Evolutionary conservation across 2,888 invertebrate species (phyloP), one percentile per base, ranked within the genome.

Genomic region (Limnephilus marmoratus): DNA sequence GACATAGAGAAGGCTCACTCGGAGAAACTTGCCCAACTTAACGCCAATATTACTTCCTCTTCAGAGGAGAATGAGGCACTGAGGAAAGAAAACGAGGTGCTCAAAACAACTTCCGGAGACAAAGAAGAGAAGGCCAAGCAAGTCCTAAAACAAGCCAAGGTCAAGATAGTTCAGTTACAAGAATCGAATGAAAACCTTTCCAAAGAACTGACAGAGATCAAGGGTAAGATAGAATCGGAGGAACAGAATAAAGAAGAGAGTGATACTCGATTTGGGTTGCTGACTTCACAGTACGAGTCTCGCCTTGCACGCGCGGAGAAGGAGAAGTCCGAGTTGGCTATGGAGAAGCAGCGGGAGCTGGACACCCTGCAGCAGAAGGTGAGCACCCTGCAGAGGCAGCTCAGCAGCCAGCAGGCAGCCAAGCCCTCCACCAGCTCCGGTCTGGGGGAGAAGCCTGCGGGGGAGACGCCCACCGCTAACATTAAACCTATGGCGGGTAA

Each of bases 401-500:
- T 92, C 24, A 91, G 92, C 85, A 95, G 96, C 85, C 96, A 96
- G 93, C 97, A 98, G 93, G 97, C 97, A 7, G 97, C 96, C 87
- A 98, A 98, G 94, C 97, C 98, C 34, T 97, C 97, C 82, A 97
- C 97, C 3, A 97, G 97, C 94, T 97, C 98, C 93, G 96, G 97
- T 94, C 95, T 97, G 94, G 95, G 97, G 93, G 97, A 97, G 90
- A 97, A 97, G 94, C 95, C 96, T 3, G 96, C 96, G 18, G 96
- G 96, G 4, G 97, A 97, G 80, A 97, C 97, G 18, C 97, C 97
- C 0, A 99, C 99, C 0, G 99, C 99, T 9, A 99, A 99, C 95
- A 99, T 99, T 85, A 98, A 98, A 95, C 99, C 99, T 0, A 98
- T 99, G 98, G 98, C 99, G 4, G 98, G 98, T 94, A 96, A 95